Evolutionary conservation across 2,888 invertebrate genomes (phyloP), one percentile per base, ranked within the genome.

Genomic region (Cosmopolites sordidus): DNA sequence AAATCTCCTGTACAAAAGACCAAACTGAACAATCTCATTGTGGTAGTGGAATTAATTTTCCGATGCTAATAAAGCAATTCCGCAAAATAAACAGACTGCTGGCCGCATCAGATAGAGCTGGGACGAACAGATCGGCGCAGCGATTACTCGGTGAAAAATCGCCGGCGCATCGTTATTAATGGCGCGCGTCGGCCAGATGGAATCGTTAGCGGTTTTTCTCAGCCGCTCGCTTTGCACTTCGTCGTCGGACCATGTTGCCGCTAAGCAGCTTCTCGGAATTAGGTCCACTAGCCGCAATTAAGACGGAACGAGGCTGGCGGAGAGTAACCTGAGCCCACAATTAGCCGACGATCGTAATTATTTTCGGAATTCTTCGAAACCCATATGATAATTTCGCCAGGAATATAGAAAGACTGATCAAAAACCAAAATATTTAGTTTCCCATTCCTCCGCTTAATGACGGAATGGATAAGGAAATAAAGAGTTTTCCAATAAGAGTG

Each of bases 61-160:
- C 33, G 33, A 12, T 33, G 33, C 12, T 33, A 50, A 54, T 54
- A 50, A 50, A 54, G 54, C 54, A 54, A 50, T 54, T 50, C 47
- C 17, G 40, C 46, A 12, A 54, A 54, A 46, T 49, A 54, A 54
- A 54, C 49, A 50, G 50, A 44, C 39, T 22, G 39, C 47, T 17
- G 45, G 33, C 37, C 22, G 22, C 22, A 22, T 22, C 22, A 22
- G 22, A 22, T 22, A 22, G 22, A 22, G 22, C 22, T 22, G 22
- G 22, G 22, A 22, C 22, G 22, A 22, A 37, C 37, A 37, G 37
- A 37, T 37, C 37, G n/a, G n/a, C 14, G 37, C 14, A 14, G n/a
- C 47, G 54, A 54, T 54, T 54, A 54, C 30, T 43, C 17, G 17
- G 47, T 54, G 54, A 54, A 54, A 54, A 54, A 54, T 50, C 22